Conservation (phyloP, 2,113 vertebrate genomes). For the Lota lota region DNA sequence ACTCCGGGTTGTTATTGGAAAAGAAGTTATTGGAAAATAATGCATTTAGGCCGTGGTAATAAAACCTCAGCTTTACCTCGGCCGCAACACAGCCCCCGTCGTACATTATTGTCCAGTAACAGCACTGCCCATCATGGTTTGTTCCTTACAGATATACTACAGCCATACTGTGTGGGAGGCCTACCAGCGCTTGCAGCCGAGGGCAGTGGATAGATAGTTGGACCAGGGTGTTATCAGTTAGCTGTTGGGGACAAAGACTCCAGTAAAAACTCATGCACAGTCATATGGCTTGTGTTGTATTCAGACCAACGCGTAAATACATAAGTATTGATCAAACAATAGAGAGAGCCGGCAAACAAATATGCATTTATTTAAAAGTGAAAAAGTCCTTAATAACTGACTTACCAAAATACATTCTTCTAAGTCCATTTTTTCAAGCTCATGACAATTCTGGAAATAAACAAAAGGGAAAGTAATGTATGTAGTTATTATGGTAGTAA, state of each 20-base stretch:
- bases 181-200: slow-evolving; percentile 86
- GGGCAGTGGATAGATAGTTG: slow-evolving; percentile 91
- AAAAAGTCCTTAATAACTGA: slow-evolving; percentile 5
- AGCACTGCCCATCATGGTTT: no score
- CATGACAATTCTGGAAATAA: slow-evolving; percentile 81
- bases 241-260: slow-evolving; percentile 63
- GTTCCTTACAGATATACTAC: no score
- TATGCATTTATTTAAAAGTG: background rate
- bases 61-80: no score
- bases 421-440: slow-evolving; percentile 94
- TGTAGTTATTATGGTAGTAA: background rate
- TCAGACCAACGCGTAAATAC: background rate
- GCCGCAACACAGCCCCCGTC: no score
- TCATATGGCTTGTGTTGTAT: no score
- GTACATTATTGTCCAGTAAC: no score
- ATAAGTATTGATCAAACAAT: background rate
- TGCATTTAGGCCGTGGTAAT: no score
- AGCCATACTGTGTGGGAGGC: slow-evolving; percentile 29
- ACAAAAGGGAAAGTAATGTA: slow-evolving; percentile 19
- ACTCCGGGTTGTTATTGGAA: no score
- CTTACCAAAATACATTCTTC: slow-evolving; percentile 94
- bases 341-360: background rate
- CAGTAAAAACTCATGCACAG: no score
- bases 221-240: slow-evolving; percentile 88
- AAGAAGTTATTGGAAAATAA: no score